These are phyloP conservation scores for Hepsetus odoe DNA, from an alignment of 2,113 vertebrate species.

Conservation along the genomic window DNA sequence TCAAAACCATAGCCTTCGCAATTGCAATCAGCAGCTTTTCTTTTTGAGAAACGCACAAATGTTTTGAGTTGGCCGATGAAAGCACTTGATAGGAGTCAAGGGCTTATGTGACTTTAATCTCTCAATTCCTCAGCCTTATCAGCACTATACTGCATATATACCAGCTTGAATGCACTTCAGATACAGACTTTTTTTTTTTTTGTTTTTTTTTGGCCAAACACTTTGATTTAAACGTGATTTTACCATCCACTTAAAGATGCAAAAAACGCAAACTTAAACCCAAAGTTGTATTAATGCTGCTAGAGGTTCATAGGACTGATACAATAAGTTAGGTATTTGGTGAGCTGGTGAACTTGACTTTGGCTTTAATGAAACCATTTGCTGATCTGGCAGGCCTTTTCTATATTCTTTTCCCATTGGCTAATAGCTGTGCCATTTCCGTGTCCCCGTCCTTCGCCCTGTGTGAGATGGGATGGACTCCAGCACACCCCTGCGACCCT, in stretches of 20 bases:
- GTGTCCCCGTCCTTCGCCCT: too few species aligned
- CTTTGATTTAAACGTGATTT: not conserved
- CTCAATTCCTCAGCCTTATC: conserved; percentile 32
- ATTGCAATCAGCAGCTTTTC: conserved; percentile 32
- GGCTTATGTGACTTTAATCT: conserved; percentile 38
- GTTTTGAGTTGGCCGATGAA: conserved; percentile 7
- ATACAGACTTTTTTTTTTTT: conserved; percentile 2
- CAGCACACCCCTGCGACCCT: too few species aligned
- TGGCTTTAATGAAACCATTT: conserved; percentile 66
- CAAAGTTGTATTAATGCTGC: not conserved
- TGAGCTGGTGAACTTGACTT: conserved; percentile 4
- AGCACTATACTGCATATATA: conserved; percentile 14
- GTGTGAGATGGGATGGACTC: too few species aligned
- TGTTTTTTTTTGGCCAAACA: not conserved
- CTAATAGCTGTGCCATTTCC: conserved; percentile 69
- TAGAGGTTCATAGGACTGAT: not conserved
- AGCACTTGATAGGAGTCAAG: conserved; percentile 29
- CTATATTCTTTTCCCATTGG: conserved; percentile 60
- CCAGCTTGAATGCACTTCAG: not conserved
- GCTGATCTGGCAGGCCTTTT: conserved; percentile 66
- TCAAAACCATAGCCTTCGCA: not conserved
- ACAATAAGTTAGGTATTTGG: conserved; percentile 21
- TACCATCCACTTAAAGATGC: not conserved
- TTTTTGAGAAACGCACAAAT: conserved; percentile 25
- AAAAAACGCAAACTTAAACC: too few species aligned